A percentile compares a stretch with the other conserved stretches of the same genome.
phyloP scores from a whole-genome alignment of 2,888 invertebrate species.

The Dysmachus trigonus region DNA sequence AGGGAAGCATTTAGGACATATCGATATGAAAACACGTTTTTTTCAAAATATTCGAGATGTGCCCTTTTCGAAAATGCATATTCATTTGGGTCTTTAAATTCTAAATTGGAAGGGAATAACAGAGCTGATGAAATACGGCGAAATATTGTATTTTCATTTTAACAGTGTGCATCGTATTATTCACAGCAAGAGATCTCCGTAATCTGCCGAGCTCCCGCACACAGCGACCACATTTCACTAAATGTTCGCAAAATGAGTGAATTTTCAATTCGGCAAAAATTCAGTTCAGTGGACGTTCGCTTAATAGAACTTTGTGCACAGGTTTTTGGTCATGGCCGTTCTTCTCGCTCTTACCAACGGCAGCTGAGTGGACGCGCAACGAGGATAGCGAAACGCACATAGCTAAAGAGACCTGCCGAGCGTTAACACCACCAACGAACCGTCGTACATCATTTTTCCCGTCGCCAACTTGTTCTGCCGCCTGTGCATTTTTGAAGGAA shows the following conservation, averaged over 20 bases:
- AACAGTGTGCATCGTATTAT: not conserved
- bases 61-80: too few relatives aligned
- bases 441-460: constrained; percentile 10
- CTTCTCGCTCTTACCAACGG: not conserved
- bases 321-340: not conserved
- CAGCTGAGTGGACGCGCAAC: not conserved
- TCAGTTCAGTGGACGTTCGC: not conserved
- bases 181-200: not conserved
- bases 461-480: constrained; percentile 23
- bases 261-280: constrained; percentile 19
- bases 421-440: not conserved
- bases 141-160: not conserved
- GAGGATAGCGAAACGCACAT: not conserved
- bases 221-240: not conserved
- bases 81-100: too few relatives aligned
- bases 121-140: too few relatives aligned
- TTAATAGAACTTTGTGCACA: constrained; percentile 5
- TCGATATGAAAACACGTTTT: too few relatives aligned
- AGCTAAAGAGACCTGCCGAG: not conserved
- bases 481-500: constrained; percentile 20
- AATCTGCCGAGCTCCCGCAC: not conserved
- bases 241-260: not conserved
- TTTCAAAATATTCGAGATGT: too few relatives aligned
- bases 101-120: too few relatives aligned
- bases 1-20: too few relatives aligned